Base-by-base conservation (phyloP, 2,113 vertebrate genomes). In the Rhinolophus sinicus region DNA sequence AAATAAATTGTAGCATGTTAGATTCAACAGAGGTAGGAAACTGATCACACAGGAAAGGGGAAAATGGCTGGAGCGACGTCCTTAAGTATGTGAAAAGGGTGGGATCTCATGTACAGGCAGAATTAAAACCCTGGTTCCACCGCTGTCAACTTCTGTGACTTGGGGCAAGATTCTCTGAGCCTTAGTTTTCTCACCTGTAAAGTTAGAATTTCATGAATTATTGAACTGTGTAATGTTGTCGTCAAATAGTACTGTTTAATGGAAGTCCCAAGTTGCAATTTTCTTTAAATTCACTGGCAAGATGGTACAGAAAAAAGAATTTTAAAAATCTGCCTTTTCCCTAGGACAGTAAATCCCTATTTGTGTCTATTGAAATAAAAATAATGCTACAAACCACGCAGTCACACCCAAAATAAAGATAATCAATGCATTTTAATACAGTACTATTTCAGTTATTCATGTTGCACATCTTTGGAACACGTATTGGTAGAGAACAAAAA, bases 151-250 rank as follows among this genome's bases (percentile, higher is more conserved):
- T 86, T 97, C 21, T 83, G 33, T 92, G 58, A 95, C 78, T 86
- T 87, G 28, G 35, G 38, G 8, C 30, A 84, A 95, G 72, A 88
- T 56, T 92, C 72, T 94, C 44, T 75, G 50, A 96, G 73, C 14
- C 69, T 92, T 80, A 72, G 30, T 76, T 82, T 96, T 97, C 38
- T 82, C 64, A 82, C 4, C n/a, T 73, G 15, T 82, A 64, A 85
- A 82, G 62, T 86, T 40, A 89, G 73, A 89, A 89, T 89, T 95
- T 82, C 82, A 54, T 96, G 77, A 33, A 95, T 93, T 88, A 95
- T 1, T 80, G 28, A 96, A 78, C 35, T 47, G 10, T 26, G 64
- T 52, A 56, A 80, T 92, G 38, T 91, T 73, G 87, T 85, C 90
- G 91, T 90, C 47, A 94, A 93, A 91, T 5, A 93, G 54, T 88